Percentiles rank a stretch among this genome's conserved stretches.
These are phyloP conservation scores for Nephila pilipes DNA, from an alignment of 1,140 invertebrate species.

Conservation along the genomic window DNA sequence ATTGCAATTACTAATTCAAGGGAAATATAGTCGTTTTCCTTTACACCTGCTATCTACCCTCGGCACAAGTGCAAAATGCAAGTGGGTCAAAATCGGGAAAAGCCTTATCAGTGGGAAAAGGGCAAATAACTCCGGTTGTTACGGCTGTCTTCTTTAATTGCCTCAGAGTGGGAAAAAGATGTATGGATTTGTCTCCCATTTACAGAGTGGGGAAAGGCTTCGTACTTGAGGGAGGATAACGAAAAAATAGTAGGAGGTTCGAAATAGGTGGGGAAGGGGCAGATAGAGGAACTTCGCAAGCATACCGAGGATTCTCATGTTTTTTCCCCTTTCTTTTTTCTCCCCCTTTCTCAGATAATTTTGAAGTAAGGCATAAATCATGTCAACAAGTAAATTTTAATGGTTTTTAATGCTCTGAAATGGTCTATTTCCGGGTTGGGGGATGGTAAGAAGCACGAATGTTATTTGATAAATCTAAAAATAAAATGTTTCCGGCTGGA, in stretches of 20 bases:
- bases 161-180: slow-evolving; percentile 35
- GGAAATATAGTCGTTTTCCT: neutral
- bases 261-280: too few relatives aligned
- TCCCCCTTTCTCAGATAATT: neutral
- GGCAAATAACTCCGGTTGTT: neutral
- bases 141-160: slow-evolving; percentile 37
- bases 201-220: neutral
- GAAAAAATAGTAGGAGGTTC: neutral
- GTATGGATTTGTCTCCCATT: neutral
- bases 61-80: neutral
- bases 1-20: neutral
- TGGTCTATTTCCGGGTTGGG: too few relatives aligned
- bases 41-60: neutral
- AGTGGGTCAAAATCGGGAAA: neutral
- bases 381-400: too few relatives aligned
- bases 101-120: slow-evolving; percentile 18
- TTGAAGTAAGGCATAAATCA: too few relatives aligned
- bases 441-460: too few relatives aligned
- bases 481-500: too few relatives aligned
- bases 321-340: neutral
- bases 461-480: too few relatives aligned
- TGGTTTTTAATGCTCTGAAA: too few relatives aligned
- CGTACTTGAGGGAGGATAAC: neutral
- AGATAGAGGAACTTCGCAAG: neutral
- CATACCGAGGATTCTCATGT: neutral